Conservation (phyloP, 2,113 vertebrate species). For the Empidonax alnorum region DNA sequence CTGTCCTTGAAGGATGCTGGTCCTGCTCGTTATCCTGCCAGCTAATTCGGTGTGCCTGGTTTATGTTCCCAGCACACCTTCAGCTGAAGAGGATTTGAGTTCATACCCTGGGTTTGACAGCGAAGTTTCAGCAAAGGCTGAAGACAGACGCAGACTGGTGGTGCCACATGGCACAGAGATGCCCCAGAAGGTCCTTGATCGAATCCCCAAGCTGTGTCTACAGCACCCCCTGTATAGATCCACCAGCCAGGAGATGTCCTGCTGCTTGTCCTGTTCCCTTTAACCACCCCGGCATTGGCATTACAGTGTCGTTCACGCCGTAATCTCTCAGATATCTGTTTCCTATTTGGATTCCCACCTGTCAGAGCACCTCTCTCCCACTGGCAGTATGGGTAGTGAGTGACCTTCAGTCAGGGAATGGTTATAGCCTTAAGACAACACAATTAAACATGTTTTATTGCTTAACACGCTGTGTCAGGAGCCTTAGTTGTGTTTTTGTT, state of each 20-base stretch:
- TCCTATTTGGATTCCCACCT: slow-evolving; percentile 40
- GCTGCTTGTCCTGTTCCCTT: not conserved
- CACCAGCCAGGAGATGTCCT: not conserved
- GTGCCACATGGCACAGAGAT: accelerated
- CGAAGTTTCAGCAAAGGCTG: not conserved
- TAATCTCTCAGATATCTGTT: not conserved
- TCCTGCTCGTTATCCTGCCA: not conserved
- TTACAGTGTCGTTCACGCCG: not conserved
- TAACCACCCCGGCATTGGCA: not conserved
- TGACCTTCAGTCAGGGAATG: slow-evolving; percentile 49
- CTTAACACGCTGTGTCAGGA: slow-evolving; percentile 25
- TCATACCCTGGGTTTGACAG: not conserved
- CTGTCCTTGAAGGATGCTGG: too few relatives aligned
- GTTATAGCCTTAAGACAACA: slow-evolving; percentile 53
- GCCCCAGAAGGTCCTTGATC: not conserved
- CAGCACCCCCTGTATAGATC: not conserved
- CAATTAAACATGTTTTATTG: slow-evolving; percentile 38
- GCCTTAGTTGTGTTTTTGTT: slow-evolving; percentile 38
- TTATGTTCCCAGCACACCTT: not conserved
- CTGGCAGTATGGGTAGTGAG: not conserved
- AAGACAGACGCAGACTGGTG: not conserved
- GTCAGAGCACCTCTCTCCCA: not conserved
- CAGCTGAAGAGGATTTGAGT: too few relatives aligned
- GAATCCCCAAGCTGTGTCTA: not conserved
- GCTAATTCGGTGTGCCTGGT: not conserved